These are phyloP conservation scores for Astreopora myriophthalma DNA, from an alignment of 64 coral and sea anemone species.

Conservation along the genomic window DNA sequence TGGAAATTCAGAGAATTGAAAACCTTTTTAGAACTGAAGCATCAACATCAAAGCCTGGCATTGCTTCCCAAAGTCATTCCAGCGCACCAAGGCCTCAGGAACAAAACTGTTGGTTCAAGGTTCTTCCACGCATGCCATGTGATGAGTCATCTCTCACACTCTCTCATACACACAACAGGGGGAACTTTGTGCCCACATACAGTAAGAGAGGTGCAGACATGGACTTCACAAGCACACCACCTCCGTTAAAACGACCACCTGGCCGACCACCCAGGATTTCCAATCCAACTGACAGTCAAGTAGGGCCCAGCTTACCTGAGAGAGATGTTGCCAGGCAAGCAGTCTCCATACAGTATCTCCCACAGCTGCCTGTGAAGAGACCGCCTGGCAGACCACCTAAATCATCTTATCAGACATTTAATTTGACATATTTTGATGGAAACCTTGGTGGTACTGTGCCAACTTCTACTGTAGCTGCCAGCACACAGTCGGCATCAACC, in stretches of 20 bases:
- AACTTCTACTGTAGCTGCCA: conserved; percentile 46
- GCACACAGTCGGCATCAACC: conserved; percentile 57
- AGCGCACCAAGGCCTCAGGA: neutral
- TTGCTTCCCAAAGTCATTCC: neutral
- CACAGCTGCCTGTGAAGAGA: conserved; percentile 13
- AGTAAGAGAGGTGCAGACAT: conserved; percentile 71
- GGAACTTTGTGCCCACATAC: conserved; percentile 86
- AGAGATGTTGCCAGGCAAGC: neutral
- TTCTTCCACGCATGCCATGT: conserved; percentile 93
- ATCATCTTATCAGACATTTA: conserved; percentile 62
- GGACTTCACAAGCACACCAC: conserved; percentile 51
- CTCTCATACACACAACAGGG: conserved; percentile 81
- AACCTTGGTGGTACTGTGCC: neutral
- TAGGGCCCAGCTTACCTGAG: neutral
- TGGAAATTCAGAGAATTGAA: conserved; percentile 52
- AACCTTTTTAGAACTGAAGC: conserved; percentile 21
- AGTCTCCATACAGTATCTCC: conserved; percentile 2
- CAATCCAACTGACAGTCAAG: conserved; percentile 22
- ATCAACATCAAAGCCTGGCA: neutral
- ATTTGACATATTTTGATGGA: conserved; percentile 3
- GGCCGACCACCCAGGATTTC: conserved; percentile 84
- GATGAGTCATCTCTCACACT: conserved; percentile 86
- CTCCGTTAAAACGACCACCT: conserved; percentile 75
- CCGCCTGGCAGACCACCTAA: conserved; percentile 17
- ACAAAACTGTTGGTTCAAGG: conserved; percentile 68